Evolutionary conservation across 1,140 invertebrate genomes (phyloP), one percentile per base, ranked within the genome.

Genomic region (Drosophila sechellia): DNA sequence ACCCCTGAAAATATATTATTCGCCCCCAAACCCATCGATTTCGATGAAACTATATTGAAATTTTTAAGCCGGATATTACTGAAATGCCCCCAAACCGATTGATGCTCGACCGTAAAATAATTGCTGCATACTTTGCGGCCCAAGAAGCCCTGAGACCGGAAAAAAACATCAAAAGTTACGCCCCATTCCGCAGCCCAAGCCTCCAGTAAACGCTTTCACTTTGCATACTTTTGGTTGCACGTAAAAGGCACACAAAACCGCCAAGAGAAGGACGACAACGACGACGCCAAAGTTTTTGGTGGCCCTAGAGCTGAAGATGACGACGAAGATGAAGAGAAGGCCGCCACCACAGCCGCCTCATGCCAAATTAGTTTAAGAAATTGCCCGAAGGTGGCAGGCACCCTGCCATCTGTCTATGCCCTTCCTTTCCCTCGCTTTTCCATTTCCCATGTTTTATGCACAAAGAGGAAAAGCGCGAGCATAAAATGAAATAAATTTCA

Each of bases 41-140:
- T 61, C 55, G 74, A 31, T 52, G 37, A 71, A 71, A 71, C 68
- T 71, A 86, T 86, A 86, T 87, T 83, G 53, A 79, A 69, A 89
- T 86, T 75, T 53, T 79, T 79, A 89, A 89, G 83, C 83, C 83
- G 83, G 83, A 86, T 87, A 86, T 86, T 86, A 87, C 79, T 61
- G 83, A 72, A 86, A 76, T 77, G 79, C 58, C 75, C 75, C 48
- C 79, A 45, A 25, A 58, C 65, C 64, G 57, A 85, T 70, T 81
- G 74, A 78, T 78, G 64, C 64, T 56, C 61, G 68, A 48, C 60
- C 79, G 70, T 61, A 73, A 83, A 46, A 84, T 66, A 83, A 84
- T 84, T 83, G 74, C 74, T 42, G 69, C 37, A 73, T 74, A 63
- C 68, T 74, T 73, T 75, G 72, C 53, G 45, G 49, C 4, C 27